Conservation (phyloP, 2,113 vertebrate genomes). For the Struthidea cinerea region DNA sequence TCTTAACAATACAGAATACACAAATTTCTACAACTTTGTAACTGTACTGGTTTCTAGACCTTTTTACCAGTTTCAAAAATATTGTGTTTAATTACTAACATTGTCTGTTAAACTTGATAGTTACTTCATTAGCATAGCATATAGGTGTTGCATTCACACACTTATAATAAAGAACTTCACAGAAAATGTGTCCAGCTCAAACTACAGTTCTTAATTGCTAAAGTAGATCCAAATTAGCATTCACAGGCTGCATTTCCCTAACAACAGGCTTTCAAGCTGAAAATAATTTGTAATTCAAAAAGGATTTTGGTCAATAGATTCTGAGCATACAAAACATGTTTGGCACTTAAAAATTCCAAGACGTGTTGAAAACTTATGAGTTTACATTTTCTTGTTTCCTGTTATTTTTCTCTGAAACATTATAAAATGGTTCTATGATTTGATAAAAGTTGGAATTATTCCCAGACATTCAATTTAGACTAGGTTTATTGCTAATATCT, state of each 20-base stretch:
- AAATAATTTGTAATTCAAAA: constrained; percentile 70
- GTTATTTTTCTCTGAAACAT: constrained; percentile 1
- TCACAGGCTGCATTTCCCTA: constrained; percentile 44
- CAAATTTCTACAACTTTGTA: background rate
- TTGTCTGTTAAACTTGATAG: background rate
- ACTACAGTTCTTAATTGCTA: constrained; percentile 37
- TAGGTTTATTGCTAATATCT: background rate
- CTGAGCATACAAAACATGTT: constrained; percentile 31
- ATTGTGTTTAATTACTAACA: background rate
- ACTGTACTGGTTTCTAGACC: background rate
- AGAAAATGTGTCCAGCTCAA: constrained; percentile 9
- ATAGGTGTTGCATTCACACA: constrained; percentile 7
- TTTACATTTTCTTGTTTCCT: constrained; percentile 37
- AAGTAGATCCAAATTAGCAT: constrained; percentile 61
- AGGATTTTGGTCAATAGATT: constrained; percentile 50
- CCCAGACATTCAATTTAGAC: constrained; percentile 18
- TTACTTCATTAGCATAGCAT: background rate
- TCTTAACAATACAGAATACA: background rate
- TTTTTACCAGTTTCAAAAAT: background rate
- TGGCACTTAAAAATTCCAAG: constrained; percentile 25
- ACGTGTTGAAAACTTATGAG: constrained; percentile 43
- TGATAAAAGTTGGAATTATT: constrained; percentile 2
- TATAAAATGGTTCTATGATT: background rate
- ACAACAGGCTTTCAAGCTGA: constrained; percentile 61
- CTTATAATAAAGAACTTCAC: background rate